Conservation (phyloP, 37 sponge, comb jelly and placozoan species). For the Diacarnus erythraeanus region DNA sequence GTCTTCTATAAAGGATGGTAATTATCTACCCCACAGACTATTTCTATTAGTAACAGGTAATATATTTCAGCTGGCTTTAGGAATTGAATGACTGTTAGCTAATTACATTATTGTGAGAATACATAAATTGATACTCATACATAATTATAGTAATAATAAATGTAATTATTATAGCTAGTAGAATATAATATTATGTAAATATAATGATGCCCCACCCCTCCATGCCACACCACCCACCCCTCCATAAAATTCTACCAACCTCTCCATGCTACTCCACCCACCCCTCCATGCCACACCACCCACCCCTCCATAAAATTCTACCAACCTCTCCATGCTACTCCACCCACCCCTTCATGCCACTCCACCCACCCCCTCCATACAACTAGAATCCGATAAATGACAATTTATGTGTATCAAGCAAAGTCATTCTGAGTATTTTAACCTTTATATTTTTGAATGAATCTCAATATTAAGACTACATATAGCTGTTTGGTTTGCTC, state of each 20-base stretch:
- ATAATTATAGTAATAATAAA: slow-evolving; percentile 1
- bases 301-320: slow-evolving; percentile 13
- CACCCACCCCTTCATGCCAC: not conserved
- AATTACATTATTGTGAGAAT: not conserved
- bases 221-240: not conserved
- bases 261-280: not conserved
- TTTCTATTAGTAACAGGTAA: no score
- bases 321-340: not conserved
- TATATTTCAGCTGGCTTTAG: no score
- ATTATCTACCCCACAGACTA: no score
- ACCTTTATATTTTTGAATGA: no score
- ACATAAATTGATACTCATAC: not conserved
- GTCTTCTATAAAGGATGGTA: no score
- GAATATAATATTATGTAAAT: not conserved
- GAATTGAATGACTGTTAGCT: no score
- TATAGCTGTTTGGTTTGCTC: no score
- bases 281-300: not conserved
- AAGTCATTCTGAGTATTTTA: no score
- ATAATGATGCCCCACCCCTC: not conserved
- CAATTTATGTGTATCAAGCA: no score
- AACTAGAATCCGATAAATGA: no score
- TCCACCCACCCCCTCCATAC: not conserved
- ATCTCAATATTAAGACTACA: no score
- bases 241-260: slow-evolving; percentile 12
- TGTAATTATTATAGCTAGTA: not conserved